A percentile compares a stretch with the other conserved stretches of the same genome.
Evolutionary conservation across 1,140 invertebrate genomes (phyloP).

Genomic region (Zophobas morio): DNA sequence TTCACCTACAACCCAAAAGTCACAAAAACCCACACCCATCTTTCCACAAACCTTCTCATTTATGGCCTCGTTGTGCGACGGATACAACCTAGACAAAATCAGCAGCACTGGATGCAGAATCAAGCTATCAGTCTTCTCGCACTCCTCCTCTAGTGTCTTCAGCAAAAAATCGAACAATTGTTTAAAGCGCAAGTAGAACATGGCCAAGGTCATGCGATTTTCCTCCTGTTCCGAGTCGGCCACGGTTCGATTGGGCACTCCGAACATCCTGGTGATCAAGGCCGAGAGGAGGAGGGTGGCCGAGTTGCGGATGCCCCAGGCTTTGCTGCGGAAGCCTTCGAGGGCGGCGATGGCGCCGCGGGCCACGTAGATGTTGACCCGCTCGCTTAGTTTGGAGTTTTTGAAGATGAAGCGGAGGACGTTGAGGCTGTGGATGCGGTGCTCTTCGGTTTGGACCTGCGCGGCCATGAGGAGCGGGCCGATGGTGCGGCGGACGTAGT

Average conservation of each 20-base stretch:
- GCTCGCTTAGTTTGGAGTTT: constrained; percentile 82
- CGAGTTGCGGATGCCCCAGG: constrained; percentile 91
- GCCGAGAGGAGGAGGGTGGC: constrained; percentile 88
- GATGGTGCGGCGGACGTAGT: constrained; percentile 77
- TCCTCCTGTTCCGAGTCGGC: constrained; percentile 80
- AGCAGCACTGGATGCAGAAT: constrained; percentile 85
- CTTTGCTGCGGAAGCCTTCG: constrained; percentile 78
- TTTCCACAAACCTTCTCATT: neutral
- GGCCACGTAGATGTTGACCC: constrained; percentile 80
- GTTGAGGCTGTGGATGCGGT: constrained; percentile 87
- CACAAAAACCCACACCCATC: neutral
- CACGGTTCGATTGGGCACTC: constrained; percentile 81
- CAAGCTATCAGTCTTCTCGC: constrained; percentile 64
- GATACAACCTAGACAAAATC: constrained; percentile 84
- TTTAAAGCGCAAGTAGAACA: constrained; percentile 91
- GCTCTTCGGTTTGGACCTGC: constrained; percentile 63
- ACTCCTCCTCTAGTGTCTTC: constrained; percentile 74
- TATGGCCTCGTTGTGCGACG: constrained; percentile 78
- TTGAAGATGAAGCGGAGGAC: constrained; percentile 86
- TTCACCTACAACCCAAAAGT: constrained; percentile 63
- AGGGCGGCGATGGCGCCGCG: constrained; percentile 82
- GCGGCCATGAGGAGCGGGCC: constrained; percentile 71
- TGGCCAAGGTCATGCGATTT: constrained; percentile 83
- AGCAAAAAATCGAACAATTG: constrained; percentile 84
- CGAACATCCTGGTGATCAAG: constrained; percentile 91